These are phyloP conservation scores for Megaceryle torquata DNA, from an alignment of 2,113 vertebrate genomes.

Conservation along the genomic window DNA sequence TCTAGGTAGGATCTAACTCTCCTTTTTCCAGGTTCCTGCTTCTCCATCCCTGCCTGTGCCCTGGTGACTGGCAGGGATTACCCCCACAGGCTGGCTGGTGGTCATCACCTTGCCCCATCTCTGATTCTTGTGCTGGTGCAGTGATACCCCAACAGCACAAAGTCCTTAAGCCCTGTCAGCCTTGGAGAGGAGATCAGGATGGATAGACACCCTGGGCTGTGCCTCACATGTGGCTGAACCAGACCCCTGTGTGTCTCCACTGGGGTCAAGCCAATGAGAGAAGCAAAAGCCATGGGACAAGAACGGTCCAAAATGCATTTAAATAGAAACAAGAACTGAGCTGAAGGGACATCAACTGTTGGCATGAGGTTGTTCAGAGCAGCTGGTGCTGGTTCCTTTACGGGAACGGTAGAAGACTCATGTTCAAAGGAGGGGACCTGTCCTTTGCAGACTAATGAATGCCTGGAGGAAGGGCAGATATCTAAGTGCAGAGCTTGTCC, in stretches of 20 bases:
- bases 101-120: background rate
- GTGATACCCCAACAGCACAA: background rate
- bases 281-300: background rate
- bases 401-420: accelerated
- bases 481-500: background rate
- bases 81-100: background rate
- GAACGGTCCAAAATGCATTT: background rate
- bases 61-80: background rate
- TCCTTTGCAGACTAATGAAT: background rate
- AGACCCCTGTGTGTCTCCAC: background rate
- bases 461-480: background rate
- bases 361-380: background rate
- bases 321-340: background rate
- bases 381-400: background rate
- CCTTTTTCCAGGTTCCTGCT: background rate
- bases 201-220: background rate
- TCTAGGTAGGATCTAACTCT: background rate
- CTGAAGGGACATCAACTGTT: background rate
- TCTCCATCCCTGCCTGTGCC: background rate
- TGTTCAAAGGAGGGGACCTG: background rate
- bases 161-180: background rate
- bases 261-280: background rate
- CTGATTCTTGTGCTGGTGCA: background rate
- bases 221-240: accelerated
- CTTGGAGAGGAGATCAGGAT: accelerated